Conservation (phyloP, 2,113 vertebrate species). For the Micromys minutus region DNA sequence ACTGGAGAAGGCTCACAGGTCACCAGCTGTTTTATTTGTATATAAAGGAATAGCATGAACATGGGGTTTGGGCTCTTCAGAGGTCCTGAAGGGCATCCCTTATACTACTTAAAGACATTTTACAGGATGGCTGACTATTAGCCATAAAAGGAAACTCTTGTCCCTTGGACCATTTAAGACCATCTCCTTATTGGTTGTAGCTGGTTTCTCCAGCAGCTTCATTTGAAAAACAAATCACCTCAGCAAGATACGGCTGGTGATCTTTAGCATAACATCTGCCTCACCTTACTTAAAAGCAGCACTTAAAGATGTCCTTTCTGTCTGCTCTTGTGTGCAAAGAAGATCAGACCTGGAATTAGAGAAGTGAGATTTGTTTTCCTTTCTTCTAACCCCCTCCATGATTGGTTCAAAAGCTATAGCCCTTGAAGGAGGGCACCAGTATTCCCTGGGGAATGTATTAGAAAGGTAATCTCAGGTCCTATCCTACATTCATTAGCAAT, state of each 20-base stretch:
- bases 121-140: neutral
- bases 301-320: neutral
- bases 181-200: neutral
- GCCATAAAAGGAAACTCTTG: neutral
- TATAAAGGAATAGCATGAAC: neutral
- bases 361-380: neutral
- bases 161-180: neutral
- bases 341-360: neutral
- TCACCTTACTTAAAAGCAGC: neutral
- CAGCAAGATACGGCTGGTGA: neutral
- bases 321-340: neutral
- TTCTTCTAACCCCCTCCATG: no score
- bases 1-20: neutral
- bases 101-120: neutral
- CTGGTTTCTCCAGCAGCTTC: neutral
- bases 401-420: neutral
- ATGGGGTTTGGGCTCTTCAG: neutral
- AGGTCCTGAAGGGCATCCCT: neutral
- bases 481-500: neutral
- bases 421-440: neutral
- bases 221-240: neutral
- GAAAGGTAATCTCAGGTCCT: neutral
- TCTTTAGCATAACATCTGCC: neutral
- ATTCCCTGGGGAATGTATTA: neutral
- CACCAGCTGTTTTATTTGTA: neutral